A percentile compares a stretch with the other conserved stretches of the same genome.
Evolutionary conservation across 2,113 vertebrate species (phyloP).

Genomic region (Otus sunia): DNA sequence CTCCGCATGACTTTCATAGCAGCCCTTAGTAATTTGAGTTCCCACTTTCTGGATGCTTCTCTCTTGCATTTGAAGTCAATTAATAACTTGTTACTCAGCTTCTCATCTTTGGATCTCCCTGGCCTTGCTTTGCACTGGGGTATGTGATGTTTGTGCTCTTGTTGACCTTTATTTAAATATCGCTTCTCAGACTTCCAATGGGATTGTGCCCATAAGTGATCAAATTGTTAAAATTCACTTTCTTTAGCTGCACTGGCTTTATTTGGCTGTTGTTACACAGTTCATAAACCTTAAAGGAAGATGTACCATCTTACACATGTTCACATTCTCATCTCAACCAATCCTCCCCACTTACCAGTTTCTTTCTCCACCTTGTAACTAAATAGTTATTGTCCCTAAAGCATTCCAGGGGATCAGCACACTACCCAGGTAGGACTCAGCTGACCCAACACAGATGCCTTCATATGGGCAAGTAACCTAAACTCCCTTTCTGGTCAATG

Average conservation of each 20-base stretch:
- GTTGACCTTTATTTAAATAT: not conserved
- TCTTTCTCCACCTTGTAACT: not conserved
- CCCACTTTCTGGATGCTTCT: not conserved
- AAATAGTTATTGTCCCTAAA: not conserved
- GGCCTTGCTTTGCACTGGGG: not conserved
- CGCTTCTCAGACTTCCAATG: not conserved
- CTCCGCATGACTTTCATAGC: not conserved
- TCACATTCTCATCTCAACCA: not conserved
- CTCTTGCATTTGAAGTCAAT: not conserved
- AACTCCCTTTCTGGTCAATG: not conserved
- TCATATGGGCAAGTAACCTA: not conserved
- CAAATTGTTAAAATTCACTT: not conserved
- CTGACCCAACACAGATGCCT: not conserved
- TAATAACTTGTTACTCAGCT: not conserved
- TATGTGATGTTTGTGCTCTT: not conserved
- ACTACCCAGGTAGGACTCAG: not conserved
- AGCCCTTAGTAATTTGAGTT: not conserved
- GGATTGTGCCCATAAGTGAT: not conserved
- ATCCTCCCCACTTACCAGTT: not conserved
- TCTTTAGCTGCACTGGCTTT: not conserved
- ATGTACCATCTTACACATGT: accelerated
- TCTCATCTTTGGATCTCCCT: not conserved
- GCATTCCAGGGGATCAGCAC: not conserved
- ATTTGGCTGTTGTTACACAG: not conserved
- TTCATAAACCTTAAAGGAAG: not conserved